Evolutionary conservation across 2,888 invertebrate genomes (phyloP).

Genomic region (Idaea biselata): DNA sequence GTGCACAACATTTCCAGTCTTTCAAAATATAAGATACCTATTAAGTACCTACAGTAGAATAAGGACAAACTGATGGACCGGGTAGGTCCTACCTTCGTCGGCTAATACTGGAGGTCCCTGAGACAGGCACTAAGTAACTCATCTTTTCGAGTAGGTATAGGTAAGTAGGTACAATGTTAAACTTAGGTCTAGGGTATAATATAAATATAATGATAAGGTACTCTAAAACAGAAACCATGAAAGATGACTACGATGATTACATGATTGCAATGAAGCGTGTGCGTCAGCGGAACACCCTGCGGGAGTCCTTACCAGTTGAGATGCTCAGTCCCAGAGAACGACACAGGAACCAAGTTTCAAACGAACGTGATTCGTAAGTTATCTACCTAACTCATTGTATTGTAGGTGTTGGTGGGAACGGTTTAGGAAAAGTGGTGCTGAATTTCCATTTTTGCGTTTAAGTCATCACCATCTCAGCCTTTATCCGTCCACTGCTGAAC

Average conservation of each 20-base stretch:
- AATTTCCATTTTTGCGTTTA: constrained; percentile 5
- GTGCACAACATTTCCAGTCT: neutral
- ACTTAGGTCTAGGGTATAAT: constrained; percentile 12
- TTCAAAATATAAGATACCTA: neutral
- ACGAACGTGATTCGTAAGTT: constrained; percentile 8
- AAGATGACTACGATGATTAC: constrained; percentile 47
- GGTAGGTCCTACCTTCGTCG: neutral
- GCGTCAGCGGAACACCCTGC: constrained; percentile 32
- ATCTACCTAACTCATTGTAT: constrained; percentile 1
- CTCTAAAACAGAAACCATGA: constrained; percentile 14
- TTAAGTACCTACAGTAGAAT: no score
- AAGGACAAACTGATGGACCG: neutral
- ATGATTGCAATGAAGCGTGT: constrained; percentile 53
- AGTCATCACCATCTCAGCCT: neutral
- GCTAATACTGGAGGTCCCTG: neutral
- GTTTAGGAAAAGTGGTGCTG: constrained; percentile 17
- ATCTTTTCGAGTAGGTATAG: neutral
- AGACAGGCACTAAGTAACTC: neutral
- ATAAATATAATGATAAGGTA: no score
- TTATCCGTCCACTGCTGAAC: no score
- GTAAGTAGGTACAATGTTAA: no score
- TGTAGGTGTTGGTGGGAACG: no score
- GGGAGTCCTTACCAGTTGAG: constrained; percentile 21
- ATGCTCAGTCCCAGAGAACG: constrained; percentile 45
- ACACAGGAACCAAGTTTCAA: constrained; percentile 23